Evolutionary conservation across 92 coral and sea anemone genomes (phyloP), one percentile per base, ranked within the genome.

Genomic region (Epizoanthus fatuus): DNA sequence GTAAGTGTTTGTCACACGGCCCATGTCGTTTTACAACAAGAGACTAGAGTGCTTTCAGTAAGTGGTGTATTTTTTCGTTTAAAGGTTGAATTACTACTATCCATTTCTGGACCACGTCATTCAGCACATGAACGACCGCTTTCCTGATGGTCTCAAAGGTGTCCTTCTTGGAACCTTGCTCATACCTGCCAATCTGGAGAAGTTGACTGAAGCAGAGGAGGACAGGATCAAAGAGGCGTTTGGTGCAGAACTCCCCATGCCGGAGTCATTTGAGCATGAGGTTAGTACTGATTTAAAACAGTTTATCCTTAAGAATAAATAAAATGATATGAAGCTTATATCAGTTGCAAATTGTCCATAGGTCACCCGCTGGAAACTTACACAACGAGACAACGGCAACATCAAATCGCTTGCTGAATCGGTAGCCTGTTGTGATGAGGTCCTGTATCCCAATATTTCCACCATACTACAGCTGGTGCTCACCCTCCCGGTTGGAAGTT

Each of bases 91-190:
- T 40, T 87, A 70, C 60, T 81, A 62, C 82, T 81, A 87, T 55
- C 87, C 87, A 7, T 87, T 87, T 52, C 79, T 74, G 55, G 87
- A 81, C 80, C 84, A 87, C 58, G 79, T 87, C 53, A 87, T 87
- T 15, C 51, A 49, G 83, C 83, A 87, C 68, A 22, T 81, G 83
- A 54, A 81, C 45, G 72, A 77, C 51, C 62, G 90, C 45, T 86
- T 86, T 76, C 90, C 90, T 45, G 83, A 80, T 20, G 78, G 59
- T 60, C 53, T 81, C 62, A 70, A 69, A 63, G 86, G 81, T 5
- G 82, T 55, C 25, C 80, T 81, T 40, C 87, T 87, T 47, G 79
- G 62, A 12, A 69, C 81, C 11, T 49, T 66, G 72, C 88, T 84
- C 35, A 76, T 89, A 6, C 88, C 88, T 71, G 76, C 82, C 68